Evolutionary conservation across 2,888 invertebrate species (phyloP), one percentile per base, ranked within the genome.

Genomic region (Drosophila heteroneura): DNA sequence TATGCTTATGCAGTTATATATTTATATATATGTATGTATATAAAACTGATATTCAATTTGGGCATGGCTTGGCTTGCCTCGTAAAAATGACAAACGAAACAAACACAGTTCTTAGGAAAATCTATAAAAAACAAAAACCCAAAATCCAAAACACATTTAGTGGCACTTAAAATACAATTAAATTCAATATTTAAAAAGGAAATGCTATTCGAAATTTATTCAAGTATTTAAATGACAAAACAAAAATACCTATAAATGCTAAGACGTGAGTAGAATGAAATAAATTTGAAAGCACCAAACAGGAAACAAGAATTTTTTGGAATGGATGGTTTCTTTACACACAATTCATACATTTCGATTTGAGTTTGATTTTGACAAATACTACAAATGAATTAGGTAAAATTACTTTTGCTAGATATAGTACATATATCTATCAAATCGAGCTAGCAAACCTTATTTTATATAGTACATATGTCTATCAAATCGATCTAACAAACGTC

Each of bases 131-230:
- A 6, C 5, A 14, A 5, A 35, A 35, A 0, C 14, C 26, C 47
- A 41, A 71, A n/a, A 14, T 12, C 9, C 16, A 51, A 70, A 63
- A 44, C 41, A 72, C 51, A 63, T 63, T 72, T 52, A 32, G 35
- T 22, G 66, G 44, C 72, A 75, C 72, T 77, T 61, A 66, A 62
- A 78, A 72, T 9, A 26, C 39, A 57, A 75, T 75, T 47, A 52
- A 70, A 70, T 54, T 26, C 19, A 9, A 28, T 37, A 56, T 56
- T 54, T 39, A 22, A 30, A 51, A 37, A 70, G 64, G 72, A 75
- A 77, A 65, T 70, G 47, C 39, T 22, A 39, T 30, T 44, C 30
- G 37, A 51, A 57, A 70, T 57, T 12, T 57, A 41, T 70, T 35
- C n/a, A 33, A 30, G 6, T 35, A 69, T 69, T 39, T 49, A 49